phyloP scores from a whole-genome alignment of 2,888 invertebrate species.

The Ophion ellenae region DNA sequence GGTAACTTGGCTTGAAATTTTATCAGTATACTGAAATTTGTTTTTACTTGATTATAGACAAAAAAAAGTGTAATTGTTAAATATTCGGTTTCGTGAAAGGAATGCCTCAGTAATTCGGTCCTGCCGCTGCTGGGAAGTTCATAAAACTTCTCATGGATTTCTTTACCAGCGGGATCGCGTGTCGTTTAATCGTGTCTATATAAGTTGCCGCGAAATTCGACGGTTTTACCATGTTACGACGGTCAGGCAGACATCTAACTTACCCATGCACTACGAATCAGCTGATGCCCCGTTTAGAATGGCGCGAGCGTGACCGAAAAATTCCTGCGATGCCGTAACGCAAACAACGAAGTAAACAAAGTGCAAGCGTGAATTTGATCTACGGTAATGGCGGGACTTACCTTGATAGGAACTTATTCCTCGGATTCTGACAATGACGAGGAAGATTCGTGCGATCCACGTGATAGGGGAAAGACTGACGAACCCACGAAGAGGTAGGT shows the following conservation, averaged over 20 bases:
- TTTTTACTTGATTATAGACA: no score
- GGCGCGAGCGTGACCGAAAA: background rate
- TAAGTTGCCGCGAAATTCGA: background rate
- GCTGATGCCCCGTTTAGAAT: background rate
- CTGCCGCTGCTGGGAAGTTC: background rate
- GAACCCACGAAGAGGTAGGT: constrained; percentile 56
- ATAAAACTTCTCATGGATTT: background rate
- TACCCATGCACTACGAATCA: background rate
- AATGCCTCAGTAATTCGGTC: background rate
- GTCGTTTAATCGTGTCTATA: background rate
- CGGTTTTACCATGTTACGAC: background rate
- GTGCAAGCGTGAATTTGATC: background rate
- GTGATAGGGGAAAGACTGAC: constrained; percentile 38
- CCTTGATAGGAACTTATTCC: constrained; percentile 76
- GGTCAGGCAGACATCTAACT: background rate
- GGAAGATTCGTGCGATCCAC: constrained; percentile 38
- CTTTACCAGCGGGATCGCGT: background rate
- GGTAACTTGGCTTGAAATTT: no score
- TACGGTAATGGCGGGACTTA: constrained; percentile 75
- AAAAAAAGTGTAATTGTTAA: no score
- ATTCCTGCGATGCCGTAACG: background rate
- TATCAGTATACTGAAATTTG: no score
- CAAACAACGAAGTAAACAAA: background rate
- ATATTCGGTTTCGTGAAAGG: no score
- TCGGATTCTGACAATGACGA: constrained; percentile 77